Conservation (phyloP, 2,888 invertebrate genomes). For the Chromoteleia sp. region DNA sequence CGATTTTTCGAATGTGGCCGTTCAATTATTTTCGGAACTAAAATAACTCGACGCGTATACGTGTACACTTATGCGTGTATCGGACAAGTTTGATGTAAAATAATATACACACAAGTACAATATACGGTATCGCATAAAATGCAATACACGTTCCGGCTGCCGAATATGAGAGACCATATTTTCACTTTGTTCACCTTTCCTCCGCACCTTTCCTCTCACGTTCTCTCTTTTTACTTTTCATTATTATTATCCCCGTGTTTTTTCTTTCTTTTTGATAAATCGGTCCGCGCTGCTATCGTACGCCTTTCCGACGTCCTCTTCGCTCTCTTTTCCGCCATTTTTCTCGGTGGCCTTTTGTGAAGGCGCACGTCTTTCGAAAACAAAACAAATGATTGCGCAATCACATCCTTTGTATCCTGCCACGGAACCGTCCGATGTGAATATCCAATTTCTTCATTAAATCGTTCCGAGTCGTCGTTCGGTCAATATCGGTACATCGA, state of each 20-base stretch:
- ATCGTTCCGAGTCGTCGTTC: conserved; percentile 35
- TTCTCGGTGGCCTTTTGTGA: conserved; percentile 54
- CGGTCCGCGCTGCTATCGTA: conserved; percentile 51
- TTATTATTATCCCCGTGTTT: conserved; percentile 53
- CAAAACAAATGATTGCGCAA: conserved; percentile 76
- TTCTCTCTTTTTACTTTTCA: conserved; percentile 52
- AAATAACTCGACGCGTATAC: conserved; percentile 21
- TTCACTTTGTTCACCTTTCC: conserved; percentile 58
- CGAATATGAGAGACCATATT: conserved; percentile 66
- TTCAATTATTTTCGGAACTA: conserved; percentile 32
- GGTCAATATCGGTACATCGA: conserved; percentile 20
- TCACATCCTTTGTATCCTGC: conserved; percentile 74
- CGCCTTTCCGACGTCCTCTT: conserved; percentile 10
- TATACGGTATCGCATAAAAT: conserved; percentile 56
- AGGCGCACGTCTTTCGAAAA: conserved; percentile 70
- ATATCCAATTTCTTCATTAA: conserved; percentile 63
- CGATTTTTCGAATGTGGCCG: conserved; percentile 26
- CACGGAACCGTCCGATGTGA: conserved; percentile 43
- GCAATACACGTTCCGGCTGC: conserved; percentile 58
- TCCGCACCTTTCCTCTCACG: conserved; percentile 40
- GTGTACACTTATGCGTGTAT: conserved; percentile 12
- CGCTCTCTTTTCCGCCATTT: conserved; percentile 32
- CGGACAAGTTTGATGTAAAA: conserved; percentile 49
- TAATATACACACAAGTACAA: conserved; percentile 57
- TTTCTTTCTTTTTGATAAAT: conserved; percentile 59